Conservation (phyloP, 2,113 vertebrate genomes). For the Emydocephalus ijimae region DNA sequence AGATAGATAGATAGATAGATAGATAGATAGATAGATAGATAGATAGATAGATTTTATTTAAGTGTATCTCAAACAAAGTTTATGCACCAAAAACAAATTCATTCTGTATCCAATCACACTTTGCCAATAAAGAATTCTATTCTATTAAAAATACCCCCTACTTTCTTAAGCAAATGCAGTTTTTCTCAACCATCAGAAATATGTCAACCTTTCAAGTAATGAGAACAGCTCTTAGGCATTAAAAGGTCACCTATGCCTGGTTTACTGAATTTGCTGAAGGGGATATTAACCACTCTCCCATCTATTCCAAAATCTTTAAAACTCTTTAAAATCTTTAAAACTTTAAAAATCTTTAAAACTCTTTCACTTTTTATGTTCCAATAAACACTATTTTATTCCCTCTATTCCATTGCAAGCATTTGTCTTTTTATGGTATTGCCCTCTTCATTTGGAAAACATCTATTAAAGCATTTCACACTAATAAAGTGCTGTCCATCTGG, state of each 20-base stretch:
- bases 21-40: too few relatives aligned
- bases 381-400: neutral
- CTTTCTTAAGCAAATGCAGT: neutral
- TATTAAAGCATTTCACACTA: conserved; percentile 39
- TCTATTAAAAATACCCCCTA: neutral
- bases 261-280: neutral
- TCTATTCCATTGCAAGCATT: neutral
- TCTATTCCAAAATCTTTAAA: neutral
- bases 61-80: neutral
- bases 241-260: neutral
- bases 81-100: too few relatives aligned
- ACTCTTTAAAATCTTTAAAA: neutral
- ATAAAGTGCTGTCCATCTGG: conserved; percentile 27
- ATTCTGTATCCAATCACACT: too few relatives aligned
- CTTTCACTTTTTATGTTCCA: conserved; percentile 8
- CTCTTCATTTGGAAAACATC: conserved; percentile 31
- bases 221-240: neutral
- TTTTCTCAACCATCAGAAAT: neutral
- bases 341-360: neutral
- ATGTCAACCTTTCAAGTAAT: neutral
- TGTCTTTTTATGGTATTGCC: neutral
- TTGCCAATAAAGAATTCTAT: too few relatives aligned
- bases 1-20: too few relatives aligned
- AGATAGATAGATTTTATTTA: neutral
- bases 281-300: neutral